phyloP scores from a whole-genome alignment of 2,888 invertebrate species.

The Perizoma affinitatum region DNA sequence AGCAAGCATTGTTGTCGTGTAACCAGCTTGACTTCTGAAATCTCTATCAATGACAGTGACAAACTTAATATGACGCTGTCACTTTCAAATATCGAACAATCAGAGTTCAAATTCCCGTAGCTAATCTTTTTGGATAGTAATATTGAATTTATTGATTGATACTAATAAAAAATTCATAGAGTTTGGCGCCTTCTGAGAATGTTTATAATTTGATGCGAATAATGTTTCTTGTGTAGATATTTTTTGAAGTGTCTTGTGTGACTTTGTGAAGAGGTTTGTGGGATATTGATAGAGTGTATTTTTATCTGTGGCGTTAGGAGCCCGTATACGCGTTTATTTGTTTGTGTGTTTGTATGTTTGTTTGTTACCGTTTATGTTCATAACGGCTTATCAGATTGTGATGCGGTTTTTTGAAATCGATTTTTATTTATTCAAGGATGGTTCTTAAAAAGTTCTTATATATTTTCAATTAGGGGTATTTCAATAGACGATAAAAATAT shows the following conservation, averaged over 20 bases:
- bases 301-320: no score
- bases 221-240: conserved; percentile 45
- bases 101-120: conserved; percentile 38
- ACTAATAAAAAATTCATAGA: conserved; percentile 52
- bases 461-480: no score
- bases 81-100: conserved; percentile 28
- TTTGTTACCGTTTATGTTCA: no score
- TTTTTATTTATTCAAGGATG: no score
- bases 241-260: conserved; percentile 18
- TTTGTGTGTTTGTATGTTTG: no score
- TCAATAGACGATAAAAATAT: no score
- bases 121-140: neutral
- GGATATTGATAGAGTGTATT: conserved; percentile 28
- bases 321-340: no score
- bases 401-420: no score
- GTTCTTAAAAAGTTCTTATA: no score
- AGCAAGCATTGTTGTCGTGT: conserved; percentile 66
- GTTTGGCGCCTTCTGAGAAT: conserved; percentile 69
- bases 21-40: conserved; percentile 70
- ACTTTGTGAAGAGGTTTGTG: conserved; percentile 25
- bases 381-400: no score
- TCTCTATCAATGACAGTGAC: conserved; percentile 62
- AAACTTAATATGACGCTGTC: conserved; percentile 40
- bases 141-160: conserved; percentile 27
- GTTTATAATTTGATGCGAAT: conserved; percentile 71